Evolutionary conservation across 2,888 invertebrate species (phyloP).

Genomic region (Drosophila leonis): DNA sequence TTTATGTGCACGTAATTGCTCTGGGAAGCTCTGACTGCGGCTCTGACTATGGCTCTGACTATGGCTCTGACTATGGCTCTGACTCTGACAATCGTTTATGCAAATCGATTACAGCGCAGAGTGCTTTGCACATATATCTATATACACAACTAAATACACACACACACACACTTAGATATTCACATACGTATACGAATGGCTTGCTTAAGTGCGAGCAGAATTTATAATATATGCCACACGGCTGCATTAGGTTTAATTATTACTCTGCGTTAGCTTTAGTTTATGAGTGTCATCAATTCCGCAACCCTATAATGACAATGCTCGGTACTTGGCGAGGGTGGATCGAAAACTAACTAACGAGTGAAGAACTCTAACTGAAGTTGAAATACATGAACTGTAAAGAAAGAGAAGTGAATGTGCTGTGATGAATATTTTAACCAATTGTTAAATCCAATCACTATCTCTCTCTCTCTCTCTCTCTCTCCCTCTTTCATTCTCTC

Average conservation of each 20-base stretch:
- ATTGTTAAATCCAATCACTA: too few relatives aligned
- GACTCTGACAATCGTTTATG: slow-evolving; percentile 42
- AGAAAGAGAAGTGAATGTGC: neutral
- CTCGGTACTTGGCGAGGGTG: slow-evolving; percentile 19
- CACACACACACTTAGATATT: neutral
- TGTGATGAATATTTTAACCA: neutral
- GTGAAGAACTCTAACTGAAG: neutral
- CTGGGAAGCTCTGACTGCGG: slow-evolving; percentile 28
- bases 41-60: neutral
- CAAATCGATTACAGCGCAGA: slow-evolving; percentile 26
- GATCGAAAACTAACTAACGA: neutral
- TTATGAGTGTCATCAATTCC: slow-evolving; percentile 75
- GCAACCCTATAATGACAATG: slow-evolving; percentile 45
- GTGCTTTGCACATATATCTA: slow-evolving; percentile 10
- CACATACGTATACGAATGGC: slow-evolving; percentile 13
- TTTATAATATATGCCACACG: slow-evolving; percentile 46
- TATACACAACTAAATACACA: neutral
- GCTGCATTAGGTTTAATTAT: slow-evolving; percentile 51
- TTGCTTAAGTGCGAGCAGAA: slow-evolving; percentile 34
- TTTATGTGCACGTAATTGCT: slow-evolving; percentile 60
- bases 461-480: neutral
- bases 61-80: neutral
- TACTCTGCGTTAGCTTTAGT: slow-evolving; percentile 40
- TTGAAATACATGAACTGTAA: too few relatives aligned
- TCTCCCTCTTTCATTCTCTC: neutral